Base-by-base conservation (phyloP, 2,797 vertebrate genomes). In the Emys orbicularis region DNA sequence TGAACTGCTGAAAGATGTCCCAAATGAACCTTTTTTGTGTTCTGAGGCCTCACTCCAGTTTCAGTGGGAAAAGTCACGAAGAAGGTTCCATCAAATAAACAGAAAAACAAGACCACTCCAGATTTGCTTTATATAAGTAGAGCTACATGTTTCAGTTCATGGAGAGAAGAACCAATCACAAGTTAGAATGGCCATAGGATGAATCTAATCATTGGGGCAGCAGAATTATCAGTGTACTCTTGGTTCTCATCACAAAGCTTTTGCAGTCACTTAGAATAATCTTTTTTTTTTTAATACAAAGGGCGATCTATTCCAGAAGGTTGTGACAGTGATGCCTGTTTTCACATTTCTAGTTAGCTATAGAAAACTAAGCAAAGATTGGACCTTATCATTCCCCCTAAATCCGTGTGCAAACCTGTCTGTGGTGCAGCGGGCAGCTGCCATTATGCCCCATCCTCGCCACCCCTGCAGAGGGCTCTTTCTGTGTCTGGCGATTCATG, bases 41-140 rank as follows among this genome's bases (percentile, higher is more conserved):
- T 16, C 72, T 91, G 37, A 54, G 21, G 8, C 89, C 41, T 89
- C 41, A 59, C 3, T 77, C 5, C 31, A 31, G 27, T 8, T 65
- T 10, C 44, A 0, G 0, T 37, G 6, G 6, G 47, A 95, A 81
- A 65, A 84, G 50, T 57, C 57, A 56, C 1, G 0, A 31, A 68
- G 52, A 56, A 44, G 23, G 10, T 15, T 80, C 72, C 61, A 21
- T 87, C 79, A 85, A 72, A 0, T 0, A 50, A 50, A 21, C 0
- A 0, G 15, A 57, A 77, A 79, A 31, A 37, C 2, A 6, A 88
- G 94, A 41, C 25, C 2, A 1, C 0, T 0, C 34, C 53, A 2
- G 2, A 13, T 77, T 76, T 84, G 34, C 5, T 74, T 81, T 10
- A 76, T 0, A 0, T 37, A 10, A 59, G 41, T n/a, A 83, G 86